Base-by-base conservation (phyloP, 2,888 invertebrate species). In the Brenthis hecate region DNA sequence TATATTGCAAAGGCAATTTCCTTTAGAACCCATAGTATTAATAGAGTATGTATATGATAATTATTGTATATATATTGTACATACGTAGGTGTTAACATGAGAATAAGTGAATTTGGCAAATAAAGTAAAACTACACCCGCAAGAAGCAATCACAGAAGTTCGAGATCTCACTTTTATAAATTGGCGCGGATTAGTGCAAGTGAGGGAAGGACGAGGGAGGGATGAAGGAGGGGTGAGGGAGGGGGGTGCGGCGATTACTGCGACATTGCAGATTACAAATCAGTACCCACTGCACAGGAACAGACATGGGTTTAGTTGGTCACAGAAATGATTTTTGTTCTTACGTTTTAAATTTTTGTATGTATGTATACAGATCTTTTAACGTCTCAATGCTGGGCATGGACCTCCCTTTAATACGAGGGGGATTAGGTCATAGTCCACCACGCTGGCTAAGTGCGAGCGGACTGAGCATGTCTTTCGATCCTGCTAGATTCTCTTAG, bases 111-210 rank as follows among this genome's bases (percentile, higher is more conserved):
- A 48, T 48, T 60, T 48, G 48, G 23, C 58, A 60, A 60, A 47
- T 60, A n/a, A 23, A 60, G 58, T n/a, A 14, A 19, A 69, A 51
- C 51, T 63, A 57, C 60, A 65, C 36, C 48, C 6, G 57, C 54
- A 47, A 60, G 60, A 48, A 65, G 60, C 58, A 65, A 69, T 68
- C 68, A 56, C 50, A 48, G 55, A 69, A 69, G 65, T 69, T 65
- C 55, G 65, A 55, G 65, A 65, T 56, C 56, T 65, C 65, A 65
- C 60, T 69, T 69, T 69, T 55, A 69, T 64, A 69, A 69, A 65
- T 67, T 69, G 65, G 61, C 54, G 28, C 53, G 69, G 67, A 62
- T 64, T 56, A 58, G 50, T 14, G 32, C 6, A 13, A 47, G 23
- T 6, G 13, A 6, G 5, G 19, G 19, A 43, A 1, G 1, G 54